Conservation (phyloP, 2,888 invertebrate species). For the Agapostemon virescens region DNA sequence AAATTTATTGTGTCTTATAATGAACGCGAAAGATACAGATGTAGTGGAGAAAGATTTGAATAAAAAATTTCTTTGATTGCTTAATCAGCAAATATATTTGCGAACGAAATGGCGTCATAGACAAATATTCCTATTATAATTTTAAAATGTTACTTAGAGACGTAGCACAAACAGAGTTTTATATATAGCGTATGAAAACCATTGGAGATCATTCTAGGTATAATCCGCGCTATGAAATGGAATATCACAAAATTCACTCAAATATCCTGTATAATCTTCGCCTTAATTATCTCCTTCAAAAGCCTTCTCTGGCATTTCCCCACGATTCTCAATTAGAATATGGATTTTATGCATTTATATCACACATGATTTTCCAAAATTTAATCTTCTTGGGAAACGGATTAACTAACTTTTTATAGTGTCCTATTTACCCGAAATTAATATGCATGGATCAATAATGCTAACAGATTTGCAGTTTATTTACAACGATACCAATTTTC, state of each 20-base stretch:
- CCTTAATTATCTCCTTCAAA: neutral
- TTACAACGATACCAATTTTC: neutral
- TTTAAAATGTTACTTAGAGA: too few relatives aligned
- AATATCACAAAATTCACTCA: neutral
- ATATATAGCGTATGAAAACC: neutral
- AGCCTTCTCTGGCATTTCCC: neutral
- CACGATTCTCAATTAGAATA: neutral
- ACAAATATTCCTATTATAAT: too few relatives aligned
- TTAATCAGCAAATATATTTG: too few relatives aligned
- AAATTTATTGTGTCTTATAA: neutral
- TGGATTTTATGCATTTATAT: neutral
- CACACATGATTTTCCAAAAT: neutral
- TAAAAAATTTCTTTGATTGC: too few relatives aligned
- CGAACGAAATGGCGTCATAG: too few relatives aligned
- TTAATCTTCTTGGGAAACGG: neutral
- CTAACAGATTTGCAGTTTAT: neutral
- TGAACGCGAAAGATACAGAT: too few relatives aligned
- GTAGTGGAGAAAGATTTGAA: too few relatives aligned
- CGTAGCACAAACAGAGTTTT: neutral
- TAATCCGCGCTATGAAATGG: neutral
- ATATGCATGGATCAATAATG: neutral
- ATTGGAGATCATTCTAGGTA: neutral
- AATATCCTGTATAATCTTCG: neutral
- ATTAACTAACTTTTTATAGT: neutral
- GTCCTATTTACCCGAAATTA: neutral